phyloP scores from a whole-genome alignment of 2,113 vertebrate species.

The Chlamydotis undulata region DNA sequence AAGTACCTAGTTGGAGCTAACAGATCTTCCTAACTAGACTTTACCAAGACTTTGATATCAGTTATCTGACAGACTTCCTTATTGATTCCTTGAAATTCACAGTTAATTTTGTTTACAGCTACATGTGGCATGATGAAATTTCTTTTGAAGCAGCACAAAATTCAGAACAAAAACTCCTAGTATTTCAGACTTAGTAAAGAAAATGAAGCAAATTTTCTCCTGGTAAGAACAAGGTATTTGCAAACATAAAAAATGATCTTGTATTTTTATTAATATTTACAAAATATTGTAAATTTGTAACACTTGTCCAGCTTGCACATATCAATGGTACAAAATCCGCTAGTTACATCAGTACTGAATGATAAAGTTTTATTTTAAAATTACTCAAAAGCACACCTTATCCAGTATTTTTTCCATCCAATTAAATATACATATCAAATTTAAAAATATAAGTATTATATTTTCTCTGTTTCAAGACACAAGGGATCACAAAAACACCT shows the following conservation, averaged over 20 bases:
- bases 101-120: neutral
- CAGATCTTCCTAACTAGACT: neutral
- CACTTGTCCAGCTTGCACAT: neutral
- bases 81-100: neutral
- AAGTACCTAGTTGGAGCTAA: neutral
- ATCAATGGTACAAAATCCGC: neutral
- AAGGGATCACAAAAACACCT: neutral
- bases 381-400: neutral
- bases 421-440: neutral
- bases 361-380: conserved; percentile 26
- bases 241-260: neutral
- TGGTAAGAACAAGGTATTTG: neutral
- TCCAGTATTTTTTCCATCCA: neutral
- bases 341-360: neutral
- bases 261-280: conserved; percentile 55
- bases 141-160: neutral
- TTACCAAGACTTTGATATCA: neutral
- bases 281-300: neutral
- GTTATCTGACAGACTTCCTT: neutral
- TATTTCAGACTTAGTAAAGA: neutral
- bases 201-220: neutral
- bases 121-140: neutral
- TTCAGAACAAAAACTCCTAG: neutral
- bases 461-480: neutral
- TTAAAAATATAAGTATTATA: neutral